phyloP scores from a whole-genome alignment of 2,113 vertebrate species.

The Pseudorectes ferrugineus region DNA sequence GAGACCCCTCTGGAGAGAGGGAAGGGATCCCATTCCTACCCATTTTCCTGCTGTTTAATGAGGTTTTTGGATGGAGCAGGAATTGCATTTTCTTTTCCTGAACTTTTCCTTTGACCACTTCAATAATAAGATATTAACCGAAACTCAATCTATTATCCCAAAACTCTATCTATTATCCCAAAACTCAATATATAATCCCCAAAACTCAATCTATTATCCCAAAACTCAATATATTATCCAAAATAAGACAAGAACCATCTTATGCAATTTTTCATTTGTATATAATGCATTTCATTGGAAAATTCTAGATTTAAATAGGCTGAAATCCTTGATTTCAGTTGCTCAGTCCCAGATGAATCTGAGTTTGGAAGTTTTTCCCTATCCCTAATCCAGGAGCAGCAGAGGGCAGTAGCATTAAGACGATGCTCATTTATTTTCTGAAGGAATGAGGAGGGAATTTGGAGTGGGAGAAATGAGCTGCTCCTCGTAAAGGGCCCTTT shows the following conservation, averaged over 20 bases:
- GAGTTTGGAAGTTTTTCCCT: rapidly evolving
- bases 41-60: rapidly evolving
- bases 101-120: not conserved
- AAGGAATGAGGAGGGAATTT: not conserved
- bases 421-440: not conserved
- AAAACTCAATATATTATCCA: not conserved
- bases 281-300: no score
- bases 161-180: not conserved
- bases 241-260: not conserved
- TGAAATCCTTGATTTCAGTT: not conserved
- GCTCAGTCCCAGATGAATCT: rapidly evolving
- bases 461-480: not conserved
- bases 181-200: not conserved
- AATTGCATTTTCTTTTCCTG: not conserved
- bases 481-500: not conserved
- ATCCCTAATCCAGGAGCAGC: not conserved
- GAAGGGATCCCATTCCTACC: not conserved
- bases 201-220: not conserved
- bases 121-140: not conserved
- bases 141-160: not conserved
- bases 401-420: constrained; percentile 61
- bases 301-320: not conserved
- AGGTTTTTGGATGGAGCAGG: not conserved
- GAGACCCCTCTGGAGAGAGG: not conserved
- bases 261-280: not conserved